These are phyloP conservation scores for Mechanitis messenoides DNA, from an alignment of 2,888 invertebrate genomes.

Conservation along the genomic window DNA sequence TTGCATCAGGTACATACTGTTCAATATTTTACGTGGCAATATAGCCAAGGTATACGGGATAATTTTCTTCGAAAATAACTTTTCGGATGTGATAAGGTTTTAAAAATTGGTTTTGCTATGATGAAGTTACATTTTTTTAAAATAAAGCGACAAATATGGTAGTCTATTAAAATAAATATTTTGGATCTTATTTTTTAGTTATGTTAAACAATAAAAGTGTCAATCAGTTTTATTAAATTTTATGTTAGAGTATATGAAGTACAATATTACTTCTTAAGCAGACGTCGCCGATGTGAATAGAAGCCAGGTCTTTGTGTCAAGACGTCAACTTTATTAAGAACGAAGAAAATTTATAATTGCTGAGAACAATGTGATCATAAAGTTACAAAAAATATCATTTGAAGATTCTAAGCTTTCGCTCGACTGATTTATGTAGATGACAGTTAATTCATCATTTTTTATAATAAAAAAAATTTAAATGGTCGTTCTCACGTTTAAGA, in stretches of 20 bases:
- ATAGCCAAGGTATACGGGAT: constrained; percentile 20
- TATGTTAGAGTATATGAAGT: constrained; percentile 12
- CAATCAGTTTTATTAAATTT: constrained; percentile 10
- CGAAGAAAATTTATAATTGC: constrained; percentile 31
- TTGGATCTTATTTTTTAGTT: no score
- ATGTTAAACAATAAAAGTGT: no score
- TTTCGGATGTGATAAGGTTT: constrained; percentile 1
- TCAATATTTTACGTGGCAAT: constrained; percentile 32
- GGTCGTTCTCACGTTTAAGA: no score
- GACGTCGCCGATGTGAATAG: constrained; percentile 3
- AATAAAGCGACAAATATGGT: not conserved
- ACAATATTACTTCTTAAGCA: constrained; percentile 1
- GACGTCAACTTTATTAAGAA: constrained; percentile 31
- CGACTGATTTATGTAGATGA: constrained; percentile 27
- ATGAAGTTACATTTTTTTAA: not conserved
- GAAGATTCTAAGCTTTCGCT: constrained; percentile 23
- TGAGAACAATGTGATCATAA: constrained; percentile 29
- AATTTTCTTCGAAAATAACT: constrained; percentile 19
- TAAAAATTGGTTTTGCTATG: not conserved
- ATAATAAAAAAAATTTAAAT: constrained; percentile 13
- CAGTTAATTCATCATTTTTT: constrained; percentile 27
- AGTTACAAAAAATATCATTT: constrained; percentile 26
- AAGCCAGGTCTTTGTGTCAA: constrained; percentile 29
- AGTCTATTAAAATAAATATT: no score
- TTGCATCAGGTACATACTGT: constrained; percentile 36